These are phyloP conservation scores for Pseudomugil tenellus DNA, from an alignment of 2,797 vertebrate species.

Conservation along the genomic window DNA sequence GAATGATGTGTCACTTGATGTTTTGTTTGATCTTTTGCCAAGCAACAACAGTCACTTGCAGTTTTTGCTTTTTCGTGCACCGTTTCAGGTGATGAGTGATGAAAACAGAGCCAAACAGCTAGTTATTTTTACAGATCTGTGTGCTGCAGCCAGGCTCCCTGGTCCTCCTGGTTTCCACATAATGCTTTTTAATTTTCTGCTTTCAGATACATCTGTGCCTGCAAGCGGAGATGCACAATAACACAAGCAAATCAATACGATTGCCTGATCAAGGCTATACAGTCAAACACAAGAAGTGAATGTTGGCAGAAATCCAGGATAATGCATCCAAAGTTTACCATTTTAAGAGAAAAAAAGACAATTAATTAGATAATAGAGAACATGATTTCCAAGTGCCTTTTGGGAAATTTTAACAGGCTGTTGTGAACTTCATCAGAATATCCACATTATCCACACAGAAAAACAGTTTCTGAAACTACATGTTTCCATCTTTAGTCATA, in stretches of 20 bases:
- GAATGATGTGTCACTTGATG: constrained; percentile 9
- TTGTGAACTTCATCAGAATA: constrained; percentile 10
- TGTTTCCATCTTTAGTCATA: background rate
- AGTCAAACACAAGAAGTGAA: background rate
- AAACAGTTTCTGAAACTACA: background rate
- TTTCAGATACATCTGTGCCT: background rate
- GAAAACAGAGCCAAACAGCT: constrained; percentile 9
- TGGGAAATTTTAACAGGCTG: background rate
- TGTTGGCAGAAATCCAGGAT: background rate
- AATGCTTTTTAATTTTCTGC: background rate
- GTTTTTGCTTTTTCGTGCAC: background rate
- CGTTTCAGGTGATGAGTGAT: constrained; percentile 4
- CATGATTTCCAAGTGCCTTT: background rate
- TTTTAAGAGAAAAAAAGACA: background rate
- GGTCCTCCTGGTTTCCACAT: background rate
- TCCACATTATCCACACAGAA: constrained; percentile 11
- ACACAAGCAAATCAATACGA: background rate
- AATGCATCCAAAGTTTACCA: background rate
- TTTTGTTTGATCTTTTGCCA: constrained; percentile 8
- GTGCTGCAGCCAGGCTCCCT: background rate
- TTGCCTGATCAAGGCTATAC: background rate
- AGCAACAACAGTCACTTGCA: background rate
- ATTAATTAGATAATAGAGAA: background rate
- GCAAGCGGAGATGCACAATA: constrained; percentile 1
- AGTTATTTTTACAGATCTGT: constrained; percentile 1